Percentiles rank a stretch among this genome's conserved stretches.
Conservation (phyloP, 2,113 vertebrate species). For the Phaethon lepturus region DNA sequence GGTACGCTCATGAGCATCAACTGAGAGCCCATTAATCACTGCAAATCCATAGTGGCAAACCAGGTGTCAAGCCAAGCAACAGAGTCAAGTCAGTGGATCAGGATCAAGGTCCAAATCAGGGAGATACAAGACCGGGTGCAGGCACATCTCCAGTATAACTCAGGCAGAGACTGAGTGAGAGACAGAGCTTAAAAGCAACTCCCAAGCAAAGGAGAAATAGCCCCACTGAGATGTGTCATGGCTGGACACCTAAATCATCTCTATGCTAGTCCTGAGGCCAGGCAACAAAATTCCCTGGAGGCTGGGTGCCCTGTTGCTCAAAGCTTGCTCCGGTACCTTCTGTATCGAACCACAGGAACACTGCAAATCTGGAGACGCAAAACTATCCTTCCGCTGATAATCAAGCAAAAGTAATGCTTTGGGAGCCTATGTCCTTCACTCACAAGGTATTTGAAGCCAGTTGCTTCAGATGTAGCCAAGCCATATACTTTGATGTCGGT, state of each 20-base stretch:
- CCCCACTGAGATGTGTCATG: not conserved
- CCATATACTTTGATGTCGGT: not conserved
- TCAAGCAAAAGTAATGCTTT: not conserved
- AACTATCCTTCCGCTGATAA: not conserved
- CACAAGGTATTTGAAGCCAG: not conserved
- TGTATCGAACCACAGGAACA: not conserved
- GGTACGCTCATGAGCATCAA: no score
- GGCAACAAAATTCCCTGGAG: not conserved
- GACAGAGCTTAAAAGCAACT: not conserved
- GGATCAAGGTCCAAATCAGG: not conserved
- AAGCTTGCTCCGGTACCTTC: not conserved
- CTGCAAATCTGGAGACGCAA: not conserved
- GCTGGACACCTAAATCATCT: not conserved
- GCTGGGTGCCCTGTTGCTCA: not conserved
- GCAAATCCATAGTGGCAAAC: not conserved
- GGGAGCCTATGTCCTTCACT: not conserved
- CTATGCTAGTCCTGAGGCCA: not conserved
- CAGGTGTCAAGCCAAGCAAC: not conserved
- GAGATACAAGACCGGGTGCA: not conserved
- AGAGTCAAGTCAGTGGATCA: not conserved
- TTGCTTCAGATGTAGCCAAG: not conserved
- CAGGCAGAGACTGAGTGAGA: not conserved
- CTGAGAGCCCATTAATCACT: not conserved
- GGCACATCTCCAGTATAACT: not conserved
- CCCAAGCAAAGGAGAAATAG: not conserved